Conservation (phyloP, 2,888 invertebrate species). For the Tortrix viridana region DNA sequence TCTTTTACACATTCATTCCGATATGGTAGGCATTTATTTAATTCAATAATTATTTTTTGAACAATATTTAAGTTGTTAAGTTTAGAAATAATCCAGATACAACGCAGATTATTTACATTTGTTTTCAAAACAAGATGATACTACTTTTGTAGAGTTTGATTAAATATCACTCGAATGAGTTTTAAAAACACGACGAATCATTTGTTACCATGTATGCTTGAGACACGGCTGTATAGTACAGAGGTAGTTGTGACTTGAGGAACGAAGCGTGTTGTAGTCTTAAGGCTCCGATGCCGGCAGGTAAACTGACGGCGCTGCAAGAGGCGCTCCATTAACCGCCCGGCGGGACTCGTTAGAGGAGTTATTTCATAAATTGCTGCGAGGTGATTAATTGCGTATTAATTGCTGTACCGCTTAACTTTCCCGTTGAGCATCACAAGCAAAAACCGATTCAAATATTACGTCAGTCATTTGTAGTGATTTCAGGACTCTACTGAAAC, state of each 20-base stretch:
- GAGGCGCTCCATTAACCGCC: constrained; percentile 58
- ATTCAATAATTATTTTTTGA: not conserved
- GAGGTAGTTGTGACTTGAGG: too few relatives aligned
- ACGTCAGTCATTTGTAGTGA: not conserved
- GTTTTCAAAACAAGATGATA: too few relatives aligned
- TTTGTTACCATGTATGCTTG: too few relatives aligned
- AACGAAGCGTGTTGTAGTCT: too few relatives aligned
- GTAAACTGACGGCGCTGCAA: constrained; percentile 44
- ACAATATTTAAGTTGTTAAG: too few relatives aligned
- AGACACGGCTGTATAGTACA: too few relatives aligned
- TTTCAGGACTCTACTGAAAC: not conserved
- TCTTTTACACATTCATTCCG: constrained; percentile 41
- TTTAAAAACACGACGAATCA: too few relatives aligned
- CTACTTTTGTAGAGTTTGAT: too few relatives aligned
- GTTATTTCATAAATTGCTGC: constrained; percentile 76
- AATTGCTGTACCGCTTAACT: constrained; percentile 80
- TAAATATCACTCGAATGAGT: too few relatives aligned
- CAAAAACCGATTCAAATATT: constrained; percentile 20
- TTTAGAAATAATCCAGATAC: too few relatives aligned
- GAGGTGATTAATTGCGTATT: constrained; percentile 78
- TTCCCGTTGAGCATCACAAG: constrained; percentile 46
- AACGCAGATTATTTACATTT: too few relatives aligned
- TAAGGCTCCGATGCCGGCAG: not conserved
- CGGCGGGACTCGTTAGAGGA: constrained; percentile 64
- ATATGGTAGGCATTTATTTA: constrained; percentile 51